Evolutionary conservation across 2,888 invertebrate genomes (phyloP).

Genomic region (Lasiommata megera): DNA sequence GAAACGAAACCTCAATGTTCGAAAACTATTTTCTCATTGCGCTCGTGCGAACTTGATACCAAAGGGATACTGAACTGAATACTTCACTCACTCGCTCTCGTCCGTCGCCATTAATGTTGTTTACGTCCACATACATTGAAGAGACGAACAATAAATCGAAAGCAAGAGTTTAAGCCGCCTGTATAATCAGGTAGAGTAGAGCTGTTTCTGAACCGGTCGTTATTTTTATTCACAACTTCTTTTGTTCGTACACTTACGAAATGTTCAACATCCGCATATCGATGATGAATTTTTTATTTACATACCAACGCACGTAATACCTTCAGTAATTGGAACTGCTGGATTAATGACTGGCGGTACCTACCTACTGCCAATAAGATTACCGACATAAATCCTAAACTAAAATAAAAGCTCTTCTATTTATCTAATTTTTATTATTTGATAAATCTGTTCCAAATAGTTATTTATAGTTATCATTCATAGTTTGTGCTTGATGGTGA

Average conservation of each 20-base stretch:
- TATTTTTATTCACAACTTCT: background rate
- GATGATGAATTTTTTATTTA: background rate
- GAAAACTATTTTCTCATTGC: no score
- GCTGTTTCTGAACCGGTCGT: slow-evolving; percentile 4
- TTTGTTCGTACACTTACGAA: background rate
- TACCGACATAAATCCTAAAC: no score
- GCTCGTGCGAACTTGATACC: no score
- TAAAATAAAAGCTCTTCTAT: no score
- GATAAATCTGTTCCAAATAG: no score
- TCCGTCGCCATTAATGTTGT: slow-evolving; percentile 14
- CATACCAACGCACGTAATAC: background rate
- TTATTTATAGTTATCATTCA: no score
- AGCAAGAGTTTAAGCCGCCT: slow-evolving; percentile 1
- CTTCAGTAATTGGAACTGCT: background rate
- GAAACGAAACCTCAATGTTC: no score
- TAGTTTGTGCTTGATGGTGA: no score
- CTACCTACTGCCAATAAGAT: no score
- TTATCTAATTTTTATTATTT: no score
- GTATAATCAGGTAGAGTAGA: background rate
- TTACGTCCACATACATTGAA: slow-evolving; percentile 12
- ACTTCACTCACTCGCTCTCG: background rate
- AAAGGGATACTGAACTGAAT: slow-evolving; percentile 3
- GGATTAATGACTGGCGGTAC: background rate
- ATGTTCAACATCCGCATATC: background rate
- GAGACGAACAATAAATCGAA: slow-evolving; percentile 14